Conservation (phyloP, 1,140 invertebrate genomes). For the Zaprionus ghesquierei region DNA sequence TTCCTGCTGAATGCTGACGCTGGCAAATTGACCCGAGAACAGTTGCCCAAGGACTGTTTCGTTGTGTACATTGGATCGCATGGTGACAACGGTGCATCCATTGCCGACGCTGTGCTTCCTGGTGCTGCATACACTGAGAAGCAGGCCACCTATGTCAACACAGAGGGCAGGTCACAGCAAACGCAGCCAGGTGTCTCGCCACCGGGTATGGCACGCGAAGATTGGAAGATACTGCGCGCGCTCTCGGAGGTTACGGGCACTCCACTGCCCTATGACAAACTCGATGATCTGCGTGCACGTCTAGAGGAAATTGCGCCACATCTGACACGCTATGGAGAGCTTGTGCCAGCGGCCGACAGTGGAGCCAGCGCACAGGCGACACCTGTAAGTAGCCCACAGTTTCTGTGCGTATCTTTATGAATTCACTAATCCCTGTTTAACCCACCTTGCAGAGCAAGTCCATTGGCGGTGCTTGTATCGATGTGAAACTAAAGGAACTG, state of each 20-base stretch:
- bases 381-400: constrained; percentile 83
- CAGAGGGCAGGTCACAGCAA: constrained; percentile 98
- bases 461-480: constrained; percentile 84
- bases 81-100: constrained; percentile 95
- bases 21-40: constrained; percentile 88
- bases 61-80: constrained; percentile 99
- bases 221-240: constrained; percentile 98
- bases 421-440: background rate
- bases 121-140: constrained; percentile 99
- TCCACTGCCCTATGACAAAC: constrained; percentile 94
- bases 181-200: constrained; percentile 95
- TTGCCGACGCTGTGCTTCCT: constrained; percentile 97
- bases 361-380: constrained; percentile 88
- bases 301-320: constrained; percentile 94
- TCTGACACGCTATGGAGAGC: constrained; percentile 91
- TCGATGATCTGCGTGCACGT: constrained; percentile 92
- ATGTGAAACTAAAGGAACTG: constrained; percentile 91
- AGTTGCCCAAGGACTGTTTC: constrained; percentile 92
- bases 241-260: constrained; percentile 89
- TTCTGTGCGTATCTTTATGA: background rate
- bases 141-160: constrained; percentile 97
- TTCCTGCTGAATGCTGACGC: constrained; percentile 97
- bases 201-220: constrained; percentile 96
- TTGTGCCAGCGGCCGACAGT: constrained; percentile 94
- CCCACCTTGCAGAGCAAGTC: constrained; percentile 83